Percentiles rank a stretch among this genome's conserved stretches.
Conservation (phyloP, 2,888 invertebrate genomes). For the Zygaena filipendulae region DNA sequence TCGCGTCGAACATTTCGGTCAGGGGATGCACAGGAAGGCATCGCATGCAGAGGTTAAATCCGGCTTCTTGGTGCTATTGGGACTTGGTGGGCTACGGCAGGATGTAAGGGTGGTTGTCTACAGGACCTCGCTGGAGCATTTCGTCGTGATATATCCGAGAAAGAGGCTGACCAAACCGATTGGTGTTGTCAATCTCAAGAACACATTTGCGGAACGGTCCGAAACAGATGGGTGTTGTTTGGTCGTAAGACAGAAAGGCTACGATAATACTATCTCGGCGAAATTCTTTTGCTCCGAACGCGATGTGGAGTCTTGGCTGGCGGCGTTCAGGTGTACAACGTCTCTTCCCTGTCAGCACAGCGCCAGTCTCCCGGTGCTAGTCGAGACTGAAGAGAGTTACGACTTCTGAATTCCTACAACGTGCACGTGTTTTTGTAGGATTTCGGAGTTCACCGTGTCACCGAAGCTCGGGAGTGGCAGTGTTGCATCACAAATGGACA, state of each 20-base stretch:
- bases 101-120: constrained; percentile 73
- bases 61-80: constrained; percentile 70
- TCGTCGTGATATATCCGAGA: constrained; percentile 73
- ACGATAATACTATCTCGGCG: constrained; percentile 69
- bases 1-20: constrained; percentile 41
- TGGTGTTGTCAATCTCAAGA: constrained; percentile 71
- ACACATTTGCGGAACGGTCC: constrained; percentile 66
- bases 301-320: constrained; percentile 70
- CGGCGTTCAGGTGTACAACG: constrained; percentile 62
- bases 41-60: constrained; percentile 70
- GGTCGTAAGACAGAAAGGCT: constrained; percentile 70
- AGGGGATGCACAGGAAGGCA: constrained; percentile 33
- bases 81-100: constrained; percentile 68
- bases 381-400: constrained; percentile 69
- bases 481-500: too few species aligned
- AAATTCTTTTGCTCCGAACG: constrained; percentile 69
- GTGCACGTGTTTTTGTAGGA: too few species aligned
- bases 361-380: constrained; percentile 66
- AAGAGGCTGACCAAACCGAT: constrained; percentile 71
- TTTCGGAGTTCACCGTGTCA: too few species aligned
- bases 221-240: constrained; percentile 64
- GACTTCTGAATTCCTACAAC: too few species aligned
- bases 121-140: constrained; percentile 72
- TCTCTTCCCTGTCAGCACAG: constrained; percentile 60
- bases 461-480: too few species aligned